Percentiles rank a stretch among this genome's conserved stretches.
Conservation (phyloP, 1,140 invertebrate species). For the Drosophila murphyi region DNA sequence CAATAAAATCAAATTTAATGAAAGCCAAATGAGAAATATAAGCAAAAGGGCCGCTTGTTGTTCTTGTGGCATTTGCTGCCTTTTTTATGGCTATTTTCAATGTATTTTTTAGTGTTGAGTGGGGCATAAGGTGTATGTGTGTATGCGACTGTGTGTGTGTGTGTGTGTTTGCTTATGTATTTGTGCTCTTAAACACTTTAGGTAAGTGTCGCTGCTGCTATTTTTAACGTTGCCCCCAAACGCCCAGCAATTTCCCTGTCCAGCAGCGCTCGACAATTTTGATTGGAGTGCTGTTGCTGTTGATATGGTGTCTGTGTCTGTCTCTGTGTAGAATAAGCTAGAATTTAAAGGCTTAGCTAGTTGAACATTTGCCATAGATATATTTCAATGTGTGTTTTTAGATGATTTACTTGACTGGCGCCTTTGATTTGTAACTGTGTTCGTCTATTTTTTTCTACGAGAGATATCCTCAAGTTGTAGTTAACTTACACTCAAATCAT, state of each 20-base stretch:
- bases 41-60: conserved; percentile 41
- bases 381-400: neutral
- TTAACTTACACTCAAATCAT: conserved; percentile 8
- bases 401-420: neutral
- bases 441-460: neutral
- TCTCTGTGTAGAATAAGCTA: neutral
- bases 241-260: conserved; percentile 9
- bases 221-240: conserved; percentile 49
- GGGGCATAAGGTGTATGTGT: conserved; percentile 63
- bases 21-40: conserved; percentile 57
- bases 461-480: neutral
- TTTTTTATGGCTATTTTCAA: conserved; percentile 73
- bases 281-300: conserved; percentile 2
- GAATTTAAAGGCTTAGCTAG: neutral
- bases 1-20: conserved; percentile 77
- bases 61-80: conserved; percentile 39
- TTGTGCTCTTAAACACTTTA: conserved; percentile 72
- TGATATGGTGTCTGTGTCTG: neutral
- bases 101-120: conserved; percentile 76
- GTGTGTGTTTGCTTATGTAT: conserved; percentile 15
- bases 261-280: conserved; percentile 29
- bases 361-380: too few species aligned
- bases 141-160: conserved; percentile 22
- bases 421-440: too few species aligned
- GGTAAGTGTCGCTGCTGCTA: conserved; percentile 70